Percentiles rank a stretch among this genome's conserved stretches.
Conservation (phyloP, 2,113 vertebrate species). For the Gnathonemus longibarbis region DNA sequence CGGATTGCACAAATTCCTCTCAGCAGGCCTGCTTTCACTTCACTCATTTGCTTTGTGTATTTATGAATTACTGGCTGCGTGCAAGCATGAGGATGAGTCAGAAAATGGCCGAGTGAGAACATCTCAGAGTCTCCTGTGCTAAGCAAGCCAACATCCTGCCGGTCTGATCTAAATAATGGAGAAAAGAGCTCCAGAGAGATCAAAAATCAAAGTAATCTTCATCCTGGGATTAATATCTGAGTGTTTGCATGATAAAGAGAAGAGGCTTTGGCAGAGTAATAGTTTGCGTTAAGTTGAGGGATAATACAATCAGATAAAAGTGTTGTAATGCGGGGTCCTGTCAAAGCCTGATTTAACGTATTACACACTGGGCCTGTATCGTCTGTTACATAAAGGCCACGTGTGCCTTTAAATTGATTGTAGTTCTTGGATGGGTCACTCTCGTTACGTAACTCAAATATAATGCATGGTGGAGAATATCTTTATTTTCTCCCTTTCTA, state of each 20-base stretch:
- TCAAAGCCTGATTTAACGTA: conserved; percentile 14
- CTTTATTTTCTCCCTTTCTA: not conserved
- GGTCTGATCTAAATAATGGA: not conserved
- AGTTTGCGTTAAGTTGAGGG: conserved; percentile 24
- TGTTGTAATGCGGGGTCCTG: not conserved
- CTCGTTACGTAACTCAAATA: not conserved
- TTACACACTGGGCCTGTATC: not conserved
- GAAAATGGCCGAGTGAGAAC: not conserved
- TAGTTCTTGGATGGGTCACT: not conserved
- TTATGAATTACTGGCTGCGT: not conserved
- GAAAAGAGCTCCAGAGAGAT: not conserved
- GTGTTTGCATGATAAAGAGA: conserved; percentile 14
- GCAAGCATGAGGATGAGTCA: not conserved
- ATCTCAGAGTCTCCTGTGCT: not conserved
- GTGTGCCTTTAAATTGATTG: conserved; percentile 4
- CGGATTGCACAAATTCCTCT: not conserved
- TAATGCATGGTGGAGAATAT: not conserved
- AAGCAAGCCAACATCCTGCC: not conserved
- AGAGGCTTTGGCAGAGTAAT: conserved; percentile 5
- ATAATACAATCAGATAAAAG: conserved; percentile 22
- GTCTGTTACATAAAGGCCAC: conserved; percentile 18
- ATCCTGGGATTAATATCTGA: not conserved
- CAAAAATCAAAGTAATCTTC: not conserved
- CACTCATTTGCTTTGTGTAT: not conserved
- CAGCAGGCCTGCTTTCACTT: not conserved